Conservation (phyloP, 1,140 invertebrate species). For the Laupala kohalensis region DNA sequence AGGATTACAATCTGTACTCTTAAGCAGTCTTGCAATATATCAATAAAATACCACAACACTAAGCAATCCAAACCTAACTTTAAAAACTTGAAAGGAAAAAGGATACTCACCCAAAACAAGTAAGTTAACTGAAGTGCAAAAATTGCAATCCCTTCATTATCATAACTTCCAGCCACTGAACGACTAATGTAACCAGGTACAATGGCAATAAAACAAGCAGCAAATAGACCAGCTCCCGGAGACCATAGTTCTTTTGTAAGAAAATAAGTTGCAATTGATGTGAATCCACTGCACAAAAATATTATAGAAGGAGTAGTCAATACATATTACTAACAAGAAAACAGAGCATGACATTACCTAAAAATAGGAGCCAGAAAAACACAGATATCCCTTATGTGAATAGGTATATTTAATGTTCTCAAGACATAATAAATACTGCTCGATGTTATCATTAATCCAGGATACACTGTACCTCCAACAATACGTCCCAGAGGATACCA, state of each 20-base stretch:
- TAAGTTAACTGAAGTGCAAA: conserved; percentile 99
- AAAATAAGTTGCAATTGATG: conserved; percentile 92
- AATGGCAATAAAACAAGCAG: conserved; percentile 97
- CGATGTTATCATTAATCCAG: conserved; percentile 97
- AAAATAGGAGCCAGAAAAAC: conserved; percentile 98
- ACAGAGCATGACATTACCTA: conserved; percentile 56
- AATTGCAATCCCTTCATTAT: conserved; percentile 99
- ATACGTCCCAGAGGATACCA: conserved; percentile 99
- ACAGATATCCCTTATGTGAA: conserved; percentile 98
- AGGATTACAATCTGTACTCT: too few relatives aligned
- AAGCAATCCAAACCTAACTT: too few relatives aligned
- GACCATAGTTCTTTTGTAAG: conserved; percentile 98
- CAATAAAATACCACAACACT: too few relatives aligned
- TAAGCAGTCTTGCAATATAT: too few relatives aligned
- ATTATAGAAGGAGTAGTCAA: too few relatives aligned
- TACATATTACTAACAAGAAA: too few relatives aligned
- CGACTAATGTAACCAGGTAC: conserved; percentile 97
- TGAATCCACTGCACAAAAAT: conserved; percentile 71
- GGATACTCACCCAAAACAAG: conserved; percentile 74
- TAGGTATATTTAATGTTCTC: conserved; percentile 83
- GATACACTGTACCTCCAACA: conserved; percentile 91
- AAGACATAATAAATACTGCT: conserved; percentile 92
- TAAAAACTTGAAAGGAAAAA: too few relatives aligned
- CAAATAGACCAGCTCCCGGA: conserved; percentile 90
- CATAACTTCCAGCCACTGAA: conserved; percentile 97